Percentiles rank a stretch among this genome's conserved stretches.
Evolutionary conservation across 2,888 invertebrate species (phyloP).

Genomic region (Mythimna vitellina): DNA sequence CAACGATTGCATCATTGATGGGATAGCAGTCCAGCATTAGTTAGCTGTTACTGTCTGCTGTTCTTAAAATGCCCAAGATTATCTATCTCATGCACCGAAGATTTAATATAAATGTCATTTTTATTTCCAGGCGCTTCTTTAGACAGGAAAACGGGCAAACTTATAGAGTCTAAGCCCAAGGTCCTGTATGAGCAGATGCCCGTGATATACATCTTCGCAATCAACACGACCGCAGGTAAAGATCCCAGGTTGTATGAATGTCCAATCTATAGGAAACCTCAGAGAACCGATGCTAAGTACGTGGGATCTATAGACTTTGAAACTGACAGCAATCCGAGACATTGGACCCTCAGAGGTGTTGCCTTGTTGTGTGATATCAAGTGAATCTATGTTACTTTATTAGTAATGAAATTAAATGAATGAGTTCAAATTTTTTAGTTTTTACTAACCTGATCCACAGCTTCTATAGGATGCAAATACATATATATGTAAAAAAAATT

Average conservation of each 20-base stretch:
- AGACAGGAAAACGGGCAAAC: slow-evolving; percentile 96
- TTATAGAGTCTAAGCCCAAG: slow-evolving; percentile 98
- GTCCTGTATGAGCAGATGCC: slow-evolving; percentile 98
- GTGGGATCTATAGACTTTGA: slow-evolving; percentile 98
- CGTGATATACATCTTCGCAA: slow-evolving; percentile 98
- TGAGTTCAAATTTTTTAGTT: not conserved
- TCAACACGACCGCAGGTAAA: slow-evolving; percentile 97
- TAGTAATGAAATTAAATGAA: slow-evolving; percentile 8
- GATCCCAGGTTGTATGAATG: slow-evolving; percentile 98
- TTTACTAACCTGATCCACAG: not conserved
- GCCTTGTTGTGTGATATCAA: slow-evolving; percentile 99
- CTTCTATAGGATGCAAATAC: too few relatives aligned
- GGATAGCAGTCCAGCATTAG: too few relatives aligned
- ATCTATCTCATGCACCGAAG: not conserved
- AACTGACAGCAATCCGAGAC: slow-evolving; percentile 97
- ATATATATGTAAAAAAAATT: too few relatives aligned
- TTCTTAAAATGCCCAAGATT: not conserved
- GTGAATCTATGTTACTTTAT: slow-evolving; percentile 83
- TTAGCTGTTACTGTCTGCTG: too few relatives aligned
- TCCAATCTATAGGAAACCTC: slow-evolving; percentile 98
- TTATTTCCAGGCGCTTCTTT: slow-evolving; percentile 93
- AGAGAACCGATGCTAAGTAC: slow-evolving; percentile 98
- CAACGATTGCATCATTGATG: too few relatives aligned
- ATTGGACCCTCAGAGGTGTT: slow-evolving; percentile 99
- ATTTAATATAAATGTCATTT: not conserved